Evolutionary conservation across 2,113 vertebrate genomes (phyloP).

Genomic region (Antechinus flavipes): DNA sequence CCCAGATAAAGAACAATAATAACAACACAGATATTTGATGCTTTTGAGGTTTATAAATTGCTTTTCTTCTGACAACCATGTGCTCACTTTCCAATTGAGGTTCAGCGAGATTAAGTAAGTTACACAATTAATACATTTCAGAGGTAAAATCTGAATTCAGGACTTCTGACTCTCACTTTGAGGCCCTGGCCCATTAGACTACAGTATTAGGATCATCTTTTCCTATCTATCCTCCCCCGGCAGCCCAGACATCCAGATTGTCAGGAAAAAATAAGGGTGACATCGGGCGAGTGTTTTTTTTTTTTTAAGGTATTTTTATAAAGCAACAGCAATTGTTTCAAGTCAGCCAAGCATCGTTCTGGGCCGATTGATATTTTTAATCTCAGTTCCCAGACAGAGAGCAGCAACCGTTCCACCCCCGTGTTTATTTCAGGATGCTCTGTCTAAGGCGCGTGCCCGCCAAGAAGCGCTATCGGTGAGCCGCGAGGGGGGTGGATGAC

Average conservation of each 20-base stretch:
- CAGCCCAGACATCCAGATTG: neutral
- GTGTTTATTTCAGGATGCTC: slow-evolving; percentile 67
- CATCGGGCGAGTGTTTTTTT: slow-evolving; percentile 10
- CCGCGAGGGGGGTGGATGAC: neutral
- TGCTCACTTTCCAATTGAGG: neutral
- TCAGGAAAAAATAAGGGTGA: slow-evolving; percentile 51
- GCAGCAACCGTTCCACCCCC: slow-evolving; percentile 37
- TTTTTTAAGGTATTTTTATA: slow-evolving; percentile 38
- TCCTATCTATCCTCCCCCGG: neutral
- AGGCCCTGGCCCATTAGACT: neutral
- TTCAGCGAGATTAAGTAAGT: neutral
- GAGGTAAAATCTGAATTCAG: neutral
- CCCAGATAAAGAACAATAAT: neutral
- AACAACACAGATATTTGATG: neutral
- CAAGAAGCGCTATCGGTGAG: neutral
- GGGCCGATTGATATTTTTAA: slow-evolving; percentile 43
- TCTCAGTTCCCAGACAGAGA: neutral
- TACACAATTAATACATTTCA: neutral
- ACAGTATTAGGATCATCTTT: neutral
- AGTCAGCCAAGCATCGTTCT: neutral
- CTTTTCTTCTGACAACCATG: neutral
- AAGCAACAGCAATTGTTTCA: slow-evolving; percentile 58
- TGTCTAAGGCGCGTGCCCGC: slow-evolving; percentile 37
- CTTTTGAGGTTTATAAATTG: neutral
- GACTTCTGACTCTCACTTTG: neutral